Conservation (phyloP, 1,140 invertebrate species). For the Magallana gigas region DNA sequence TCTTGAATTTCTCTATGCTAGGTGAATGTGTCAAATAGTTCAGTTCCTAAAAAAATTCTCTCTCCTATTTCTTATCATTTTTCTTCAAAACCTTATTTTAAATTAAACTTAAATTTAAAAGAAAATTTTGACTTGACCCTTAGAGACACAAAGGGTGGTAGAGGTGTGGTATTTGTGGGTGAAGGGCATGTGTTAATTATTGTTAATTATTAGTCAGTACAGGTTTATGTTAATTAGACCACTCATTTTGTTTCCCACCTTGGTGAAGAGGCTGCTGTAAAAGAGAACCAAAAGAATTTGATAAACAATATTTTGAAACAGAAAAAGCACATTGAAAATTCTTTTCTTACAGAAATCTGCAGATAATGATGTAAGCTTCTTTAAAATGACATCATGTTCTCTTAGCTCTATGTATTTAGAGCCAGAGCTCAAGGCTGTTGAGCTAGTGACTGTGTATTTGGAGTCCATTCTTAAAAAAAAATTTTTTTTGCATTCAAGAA, state of each 20-base stretch:
- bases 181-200: background rate
- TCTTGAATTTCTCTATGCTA: background rate
- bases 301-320: background rate
- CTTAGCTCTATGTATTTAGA: slow-evolving; percentile 29
- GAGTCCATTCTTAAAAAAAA: slow-evolving; percentile 7
- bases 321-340: background rate
- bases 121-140: background rate
- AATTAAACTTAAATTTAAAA: background rate
- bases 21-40: background rate
- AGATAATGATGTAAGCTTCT: slow-evolving; percentile 30
- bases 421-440: slow-evolving; percentile 15
- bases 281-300: background rate
- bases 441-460: slow-evolving; percentile 26
- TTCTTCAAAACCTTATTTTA: background rate
- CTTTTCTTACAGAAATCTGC: slow-evolving; percentile 18
- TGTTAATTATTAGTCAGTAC: background rate
- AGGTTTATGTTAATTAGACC: background rate
- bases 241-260: slow-evolving; percentile 15
- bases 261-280: slow-evolving; percentile 29
- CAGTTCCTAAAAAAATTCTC: too few relatives aligned
- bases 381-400: background rate
- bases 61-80: too few relatives aligned
- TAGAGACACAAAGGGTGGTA: background rate
- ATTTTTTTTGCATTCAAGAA: background rate
- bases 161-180: background rate